Evolutionary conservation across 2,888 invertebrate genomes (phyloP), one percentile per base, ranked within the genome.

Genomic region (Lasioglossum zephyrum): DNA sequence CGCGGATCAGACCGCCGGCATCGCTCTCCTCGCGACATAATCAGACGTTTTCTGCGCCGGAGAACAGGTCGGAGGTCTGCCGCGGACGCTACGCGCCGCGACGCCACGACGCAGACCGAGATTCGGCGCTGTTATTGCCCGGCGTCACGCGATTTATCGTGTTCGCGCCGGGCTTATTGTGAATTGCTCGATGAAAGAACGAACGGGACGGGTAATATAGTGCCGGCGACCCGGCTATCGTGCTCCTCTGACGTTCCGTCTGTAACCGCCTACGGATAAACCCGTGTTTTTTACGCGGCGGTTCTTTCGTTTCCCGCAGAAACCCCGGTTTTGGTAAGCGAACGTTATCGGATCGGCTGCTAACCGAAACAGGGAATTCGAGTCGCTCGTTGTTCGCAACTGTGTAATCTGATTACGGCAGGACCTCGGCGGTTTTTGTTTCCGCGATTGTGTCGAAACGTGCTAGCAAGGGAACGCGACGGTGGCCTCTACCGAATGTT

Each of bases 21-120:
- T 85, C 84, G 81, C 70, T 36, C 18, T 63, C 1, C 83, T 79
- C 72, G 88, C 85, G 74, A 88, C 89, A 88, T 81, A 88, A 89
- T 89, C 88, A 85, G 22, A 36, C 36, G 73, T 73, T 78, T 41
- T 47, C 44, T 44, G 36, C n/a, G 5, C 44, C 16, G 36, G n/a
- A 47, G 70, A 41, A 77, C 57, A 39, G 31, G 47, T 26, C 53
- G n/a, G 36, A 3, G 72, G 26, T 39, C 26, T 41, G n/a, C 2
- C 44, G 53, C 44, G 57, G 66, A 73, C 74, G 70, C 79, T 69
- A 26, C 63, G 49, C 73, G 80, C n/a, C 66, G 81, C 60, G 74
- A 60, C 82, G 72, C 60, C 31, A 63, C 83, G 44, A 78, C 63
- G 84, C 49, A 53, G 78, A 72, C 47, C 22, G 70, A 84, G 79